Evolutionary conservation across 2,113 vertebrate genomes (phyloP).

Genomic region (Nansenia antarctica): DNA sequence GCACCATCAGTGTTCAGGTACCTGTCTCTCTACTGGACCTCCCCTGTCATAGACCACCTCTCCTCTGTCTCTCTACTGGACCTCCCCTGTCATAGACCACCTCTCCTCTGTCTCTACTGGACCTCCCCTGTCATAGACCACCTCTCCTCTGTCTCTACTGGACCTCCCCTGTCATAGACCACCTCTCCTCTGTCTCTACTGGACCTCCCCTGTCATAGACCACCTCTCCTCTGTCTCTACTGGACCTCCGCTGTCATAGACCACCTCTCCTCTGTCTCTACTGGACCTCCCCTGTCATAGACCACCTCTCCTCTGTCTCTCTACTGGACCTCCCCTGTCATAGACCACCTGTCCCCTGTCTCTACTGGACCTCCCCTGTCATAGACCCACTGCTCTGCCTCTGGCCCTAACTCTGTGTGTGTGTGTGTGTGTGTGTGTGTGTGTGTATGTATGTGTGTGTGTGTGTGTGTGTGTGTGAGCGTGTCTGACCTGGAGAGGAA

Average conservation of each 20-base stretch:
- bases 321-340: too few relatives aligned
- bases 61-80: not conserved
- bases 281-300: not conserved
- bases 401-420: too few relatives aligned
- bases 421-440: too few relatives aligned
- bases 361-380: too few relatives aligned
- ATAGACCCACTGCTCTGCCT: too few relatives aligned
- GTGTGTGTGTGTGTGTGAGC: too few relatives aligned
- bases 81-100: not conserved
- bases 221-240: not conserved
- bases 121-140: constrained; percentile 15
- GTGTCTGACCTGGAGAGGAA: too few relatives aligned
- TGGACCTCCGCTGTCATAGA: not conserved
- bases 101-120: not conserved
- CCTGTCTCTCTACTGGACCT: not conserved
- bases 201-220: not conserved
- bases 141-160: not conserved
- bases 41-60: not conserved
- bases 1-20: constrained; percentile 92
- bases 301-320: constrained; percentile 3
- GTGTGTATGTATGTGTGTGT: too few relatives aligned
- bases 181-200: not conserved
- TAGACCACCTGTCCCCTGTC: too few relatives aligned
- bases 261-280: too few relatives aligned
- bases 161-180: constrained; percentile 63